These are phyloP conservation scores for Decapterus maruadsi DNA, from an alignment of 2,797 vertebrate species.

Conservation along the genomic window DNA sequence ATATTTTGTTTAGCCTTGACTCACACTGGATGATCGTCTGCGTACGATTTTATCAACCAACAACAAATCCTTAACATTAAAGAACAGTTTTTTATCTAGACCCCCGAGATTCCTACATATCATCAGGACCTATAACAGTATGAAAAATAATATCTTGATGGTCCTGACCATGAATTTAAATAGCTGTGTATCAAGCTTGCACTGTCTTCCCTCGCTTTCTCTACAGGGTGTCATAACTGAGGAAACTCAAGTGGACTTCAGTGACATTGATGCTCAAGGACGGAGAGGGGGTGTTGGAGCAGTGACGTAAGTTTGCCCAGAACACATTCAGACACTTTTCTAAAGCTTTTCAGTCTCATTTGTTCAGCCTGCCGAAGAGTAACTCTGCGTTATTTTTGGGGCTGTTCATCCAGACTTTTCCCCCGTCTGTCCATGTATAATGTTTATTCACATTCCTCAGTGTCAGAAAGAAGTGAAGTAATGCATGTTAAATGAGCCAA, in stretches of 20 bases:
- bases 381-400: slow-evolving; percentile 5
- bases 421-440: neutral
- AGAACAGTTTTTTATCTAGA: neutral
- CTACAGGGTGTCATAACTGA: neutral
- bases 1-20: too few species aligned
- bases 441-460: neutral
- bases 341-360: slow-evolving; percentile 20
- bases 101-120: too few species aligned
- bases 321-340: slow-evolving; percentile 16
- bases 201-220: neutral
- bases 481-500: slow-evolving; percentile 19
- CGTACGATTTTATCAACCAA: too few species aligned
- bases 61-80: too few species aligned
- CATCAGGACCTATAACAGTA: neutral
- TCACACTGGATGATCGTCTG: too few species aligned
- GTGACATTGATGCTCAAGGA: slow-evolving; percentile 9
- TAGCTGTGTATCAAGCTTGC: neutral
- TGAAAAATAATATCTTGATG: neutral
- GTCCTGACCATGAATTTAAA: neutral
- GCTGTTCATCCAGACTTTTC: neutral
- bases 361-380: neutral
- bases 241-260: slow-evolving; percentile 27
- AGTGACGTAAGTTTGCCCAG: slow-evolving; percentile 7
- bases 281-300: neutral
- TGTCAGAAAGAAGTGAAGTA: slow-evolving; percentile 5